Conservation (phyloP, 2,888 invertebrate species). For the Ophraella communa region DNA sequence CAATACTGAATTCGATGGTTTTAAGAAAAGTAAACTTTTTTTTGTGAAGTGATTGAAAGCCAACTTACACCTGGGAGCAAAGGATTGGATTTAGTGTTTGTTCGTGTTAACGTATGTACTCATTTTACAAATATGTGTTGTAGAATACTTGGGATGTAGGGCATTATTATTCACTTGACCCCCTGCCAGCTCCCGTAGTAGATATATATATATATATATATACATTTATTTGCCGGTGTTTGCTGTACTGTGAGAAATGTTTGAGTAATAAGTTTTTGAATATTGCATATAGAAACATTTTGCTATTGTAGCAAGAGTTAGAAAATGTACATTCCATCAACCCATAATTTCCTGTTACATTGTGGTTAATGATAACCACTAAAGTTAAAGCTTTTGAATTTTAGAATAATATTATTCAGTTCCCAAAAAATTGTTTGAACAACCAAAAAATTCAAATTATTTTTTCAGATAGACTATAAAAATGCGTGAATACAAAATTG, state of each 20-base stretch:
- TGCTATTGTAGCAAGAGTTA: background rate
- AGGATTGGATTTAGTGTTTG: conserved; percentile 36
- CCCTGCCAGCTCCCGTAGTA: conserved; percentile 28
- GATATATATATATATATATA: conserved; percentile 14
- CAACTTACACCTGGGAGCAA: conserved; percentile 31
- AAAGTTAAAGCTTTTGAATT: conserved; percentile 28
- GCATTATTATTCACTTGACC: conserved; percentile 30
- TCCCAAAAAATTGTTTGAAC: too few relatives aligned
- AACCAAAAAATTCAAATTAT: conserved; percentile 4
- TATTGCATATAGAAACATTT: background rate
- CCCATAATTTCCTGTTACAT: conserved; percentile 47
- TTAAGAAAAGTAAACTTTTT: conserved; percentile 37
- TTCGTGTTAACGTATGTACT: conserved; percentile 43
- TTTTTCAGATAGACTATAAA: conserved; percentile 45
- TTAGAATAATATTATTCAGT: conserved; percentile 15
- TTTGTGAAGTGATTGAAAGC: conserved; percentile 43
- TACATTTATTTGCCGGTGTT: conserved; percentile 26
- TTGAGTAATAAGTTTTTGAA: conserved; percentile 1
- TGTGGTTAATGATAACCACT: conserved; percentile 46
- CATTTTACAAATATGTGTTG: conserved; percentile 40
- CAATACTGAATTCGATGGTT: conserved; percentile 45
- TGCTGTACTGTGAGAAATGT: conserved; percentile 3
- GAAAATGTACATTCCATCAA: conserved; percentile 14
- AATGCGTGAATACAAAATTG: conserved; percentile 99
- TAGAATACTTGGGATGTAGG: conserved; percentile 32